Conservation (phyloP, 1,140 invertebrate genomes). For the Heterodera carotae region DNA sequence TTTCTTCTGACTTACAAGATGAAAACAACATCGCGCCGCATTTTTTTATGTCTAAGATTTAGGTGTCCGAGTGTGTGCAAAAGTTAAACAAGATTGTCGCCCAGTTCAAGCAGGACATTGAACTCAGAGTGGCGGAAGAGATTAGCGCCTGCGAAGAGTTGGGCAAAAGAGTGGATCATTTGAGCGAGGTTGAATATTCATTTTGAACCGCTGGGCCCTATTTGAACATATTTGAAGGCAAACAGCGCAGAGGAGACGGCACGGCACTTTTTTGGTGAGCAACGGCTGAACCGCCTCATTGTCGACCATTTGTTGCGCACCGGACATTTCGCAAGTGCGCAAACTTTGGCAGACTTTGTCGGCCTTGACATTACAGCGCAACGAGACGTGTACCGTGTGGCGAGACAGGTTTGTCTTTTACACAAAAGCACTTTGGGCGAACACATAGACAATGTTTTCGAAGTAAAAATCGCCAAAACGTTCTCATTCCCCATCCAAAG, state of each 20-base stretch:
- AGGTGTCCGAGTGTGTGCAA: conserved; percentile 35
- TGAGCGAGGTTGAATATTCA: conserved; percentile 70
- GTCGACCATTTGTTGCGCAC: conserved; percentile 87
- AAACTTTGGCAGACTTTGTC: conserved; percentile 78
- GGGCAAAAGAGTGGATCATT: conserved; percentile 85
- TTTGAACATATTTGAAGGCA: conserved; percentile 32
- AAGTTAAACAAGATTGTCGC: conserved; percentile 30
- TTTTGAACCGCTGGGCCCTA: too few relatives aligned
- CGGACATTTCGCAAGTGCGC: conserved; percentile 90
- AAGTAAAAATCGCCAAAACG: too few relatives aligned
- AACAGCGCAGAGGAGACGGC: conserved; percentile 58
- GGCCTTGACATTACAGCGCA: conserved; percentile 83
- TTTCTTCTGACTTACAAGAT: too few relatives aligned
- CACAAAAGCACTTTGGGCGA: background rate
- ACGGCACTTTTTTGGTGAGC: conserved; percentile 76
- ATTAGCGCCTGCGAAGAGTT: conserved; percentile 81
- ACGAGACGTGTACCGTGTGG: conserved; percentile 85
- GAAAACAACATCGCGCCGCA: background rate
- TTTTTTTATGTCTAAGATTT: conserved; percentile 30
- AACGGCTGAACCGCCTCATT: conserved; percentile 86
- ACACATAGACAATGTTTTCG: too few relatives aligned
- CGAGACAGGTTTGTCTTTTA: conserved; percentile 71
- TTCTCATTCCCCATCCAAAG: too few relatives aligned
- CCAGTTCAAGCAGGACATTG: conserved; percentile 69
- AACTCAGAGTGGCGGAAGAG: conserved; percentile 89